Percentiles rank a stretch among this genome's conserved stretches.
phyloP scores from a whole-genome alignment of 2,888 invertebrate genomes.

The Salticus scenicus region DNA sequence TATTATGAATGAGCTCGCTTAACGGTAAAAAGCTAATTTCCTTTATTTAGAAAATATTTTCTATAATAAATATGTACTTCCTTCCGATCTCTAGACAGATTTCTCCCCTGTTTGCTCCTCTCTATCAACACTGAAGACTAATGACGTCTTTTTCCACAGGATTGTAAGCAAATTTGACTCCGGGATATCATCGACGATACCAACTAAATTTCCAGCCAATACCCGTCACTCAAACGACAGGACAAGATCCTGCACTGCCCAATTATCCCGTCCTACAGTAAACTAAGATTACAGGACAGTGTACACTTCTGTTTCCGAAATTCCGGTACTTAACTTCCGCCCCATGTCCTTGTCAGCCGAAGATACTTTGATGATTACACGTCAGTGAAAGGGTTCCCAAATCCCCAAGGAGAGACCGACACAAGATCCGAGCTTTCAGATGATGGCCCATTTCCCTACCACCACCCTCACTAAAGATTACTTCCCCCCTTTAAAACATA shows the following conservation, averaged over 20 bases:
- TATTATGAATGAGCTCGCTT: too few species aligned
- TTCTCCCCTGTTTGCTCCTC: too few species aligned
- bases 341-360: background rate
- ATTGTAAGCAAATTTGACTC: too few species aligned
- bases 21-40: too few species aligned
- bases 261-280: background rate
- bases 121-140: too few species aligned
- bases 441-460: constrained; percentile 49
- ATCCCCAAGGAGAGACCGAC: constrained; percentile 40
- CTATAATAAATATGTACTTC: too few species aligned
- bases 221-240: background rate
- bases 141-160: too few species aligned
- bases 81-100: too few species aligned
- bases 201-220: background rate
- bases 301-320: background rate
- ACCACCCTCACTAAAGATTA: constrained; percentile 56
- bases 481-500: constrained; percentile 45
- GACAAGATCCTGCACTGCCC: background rate
- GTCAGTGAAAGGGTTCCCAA: constrained; percentile 37
- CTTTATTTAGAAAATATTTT: too few species aligned
- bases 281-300: background rate
- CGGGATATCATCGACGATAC: too few species aligned
- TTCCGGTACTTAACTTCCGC: background rate
- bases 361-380: constrained; percentile 25
- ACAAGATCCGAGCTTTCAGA: constrained; percentile 52